Evolutionary conservation across 2,888 invertebrate genomes (phyloP).

Genomic region (Noctua comes): DNA sequence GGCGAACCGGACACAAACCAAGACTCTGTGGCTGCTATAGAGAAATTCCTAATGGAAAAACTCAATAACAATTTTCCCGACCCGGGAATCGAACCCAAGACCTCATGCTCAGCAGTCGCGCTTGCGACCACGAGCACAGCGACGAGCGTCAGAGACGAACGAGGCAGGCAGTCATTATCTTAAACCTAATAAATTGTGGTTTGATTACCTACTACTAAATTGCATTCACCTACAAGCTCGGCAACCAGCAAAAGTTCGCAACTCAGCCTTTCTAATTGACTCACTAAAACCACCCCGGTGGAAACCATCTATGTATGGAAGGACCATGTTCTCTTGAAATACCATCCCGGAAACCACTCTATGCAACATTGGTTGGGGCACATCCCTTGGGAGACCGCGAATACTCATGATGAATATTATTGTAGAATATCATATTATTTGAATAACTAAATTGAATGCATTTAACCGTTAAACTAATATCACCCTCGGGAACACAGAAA

Average conservation of each 20-base stretch:
- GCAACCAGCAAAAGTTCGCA: neutral
- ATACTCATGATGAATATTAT: neutral
- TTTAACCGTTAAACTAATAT: neutral
- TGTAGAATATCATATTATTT: neutral
- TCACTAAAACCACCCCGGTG: neutral
- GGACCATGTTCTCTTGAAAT: neutral
- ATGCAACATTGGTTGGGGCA: neutral
- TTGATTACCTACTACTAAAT: neutral
- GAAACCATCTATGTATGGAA: neutral
- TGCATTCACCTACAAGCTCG: neutral
- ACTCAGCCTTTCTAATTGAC: neutral
- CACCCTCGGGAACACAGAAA: slow-evolving; percentile 2
- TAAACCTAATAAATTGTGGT: neutral
- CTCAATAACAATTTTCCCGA: neutral
- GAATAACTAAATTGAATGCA: slow-evolving; percentile 4
- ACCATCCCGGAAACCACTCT: neutral
- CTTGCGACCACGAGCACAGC: too few species aligned
- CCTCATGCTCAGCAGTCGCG: too few species aligned
- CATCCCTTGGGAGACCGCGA: neutral
- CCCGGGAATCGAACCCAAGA: too few species aligned
- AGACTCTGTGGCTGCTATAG: neutral
- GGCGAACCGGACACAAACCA: neutral
- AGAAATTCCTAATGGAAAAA: neutral
- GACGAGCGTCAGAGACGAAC: too few species aligned
- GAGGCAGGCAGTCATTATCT: neutral